Evolutionary conservation across 2,888 invertebrate genomes (phyloP).

Genomic region (Drosophila kuntzei): DNA sequence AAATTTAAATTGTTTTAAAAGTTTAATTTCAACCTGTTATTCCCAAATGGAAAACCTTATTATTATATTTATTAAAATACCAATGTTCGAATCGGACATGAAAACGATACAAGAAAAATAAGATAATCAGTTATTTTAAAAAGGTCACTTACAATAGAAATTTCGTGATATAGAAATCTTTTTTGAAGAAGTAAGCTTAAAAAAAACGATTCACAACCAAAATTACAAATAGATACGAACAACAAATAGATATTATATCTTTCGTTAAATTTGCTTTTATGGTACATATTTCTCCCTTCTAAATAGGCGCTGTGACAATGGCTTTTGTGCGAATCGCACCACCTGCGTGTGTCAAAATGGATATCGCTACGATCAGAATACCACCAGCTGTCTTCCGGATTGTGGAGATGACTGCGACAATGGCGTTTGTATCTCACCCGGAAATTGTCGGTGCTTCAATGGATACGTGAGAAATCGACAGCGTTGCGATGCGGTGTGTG

Average conservation of each 20-base stretch:
- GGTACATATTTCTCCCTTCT: neutral
- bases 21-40: no score
- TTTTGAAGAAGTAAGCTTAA: neutral
- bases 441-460: slow-evolving; percentile 84
- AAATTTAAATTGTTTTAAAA: no score
- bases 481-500: slow-evolving; percentile 79
- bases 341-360: slow-evolving; percentile 86
- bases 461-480: slow-evolving; percentile 81
- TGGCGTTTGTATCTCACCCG: slow-evolving; percentile 84
- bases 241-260: no score
- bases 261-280: neutral
- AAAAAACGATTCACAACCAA: neutral
- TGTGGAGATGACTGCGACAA: slow-evolving; percentile 82
- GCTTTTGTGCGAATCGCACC: slow-evolving; percentile 85
- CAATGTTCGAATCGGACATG: no score
- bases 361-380: slow-evolving; percentile 80
- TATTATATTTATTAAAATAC: no score
- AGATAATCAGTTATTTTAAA: no score
- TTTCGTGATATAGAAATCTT: no score
- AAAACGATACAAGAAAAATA: no score
- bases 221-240: no score
- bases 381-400: slow-evolving; percentile 81
- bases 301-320: slow-evolving; percentile 83
- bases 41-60: no score
- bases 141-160: no score